Conservation (phyloP, 2,113 vertebrate genomes). For the Lanius collurio region DNA sequence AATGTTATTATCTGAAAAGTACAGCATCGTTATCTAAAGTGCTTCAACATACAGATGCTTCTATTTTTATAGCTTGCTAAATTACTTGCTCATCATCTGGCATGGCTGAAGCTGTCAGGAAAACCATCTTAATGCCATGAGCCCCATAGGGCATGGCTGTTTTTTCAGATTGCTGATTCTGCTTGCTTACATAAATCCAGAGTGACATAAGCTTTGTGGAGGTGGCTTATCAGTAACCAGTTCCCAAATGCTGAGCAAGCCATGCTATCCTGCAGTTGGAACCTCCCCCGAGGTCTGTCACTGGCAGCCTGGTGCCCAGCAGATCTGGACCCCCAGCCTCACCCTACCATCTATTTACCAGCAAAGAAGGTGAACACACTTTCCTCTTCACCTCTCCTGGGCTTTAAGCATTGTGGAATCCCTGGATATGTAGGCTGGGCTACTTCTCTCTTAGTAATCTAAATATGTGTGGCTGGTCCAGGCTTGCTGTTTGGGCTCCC, state of each 20-base stretch:
- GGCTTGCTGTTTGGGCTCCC: neutral
- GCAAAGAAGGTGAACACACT: neutral
- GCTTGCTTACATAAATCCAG: neutral
- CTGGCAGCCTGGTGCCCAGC: neutral
- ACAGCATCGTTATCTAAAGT: neutral
- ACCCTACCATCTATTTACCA: neutral
- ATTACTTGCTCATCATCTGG: neutral
- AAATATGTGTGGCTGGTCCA: neutral
- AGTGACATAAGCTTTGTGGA: neutral
- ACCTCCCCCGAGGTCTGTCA: fast-evolving
- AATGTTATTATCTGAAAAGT: neutral
- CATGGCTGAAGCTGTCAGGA: neutral
- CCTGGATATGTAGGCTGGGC: neutral
- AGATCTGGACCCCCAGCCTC: neutral
- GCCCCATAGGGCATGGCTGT: neutral
- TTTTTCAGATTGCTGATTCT: neutral
- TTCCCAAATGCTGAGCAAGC: neutral
- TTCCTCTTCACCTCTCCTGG: neutral
- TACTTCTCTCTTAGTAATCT: neutral
- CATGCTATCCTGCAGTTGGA: neutral
- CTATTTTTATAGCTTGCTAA: conserved; percentile 15
- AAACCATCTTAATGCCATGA: neutral
- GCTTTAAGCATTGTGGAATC: neutral
- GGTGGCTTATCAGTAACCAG: neutral
- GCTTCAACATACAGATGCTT: neutral